phyloP scores from a whole-genome alignment of 1,140 invertebrate genomes.

The Anagrus nilaparvatae region DNA sequence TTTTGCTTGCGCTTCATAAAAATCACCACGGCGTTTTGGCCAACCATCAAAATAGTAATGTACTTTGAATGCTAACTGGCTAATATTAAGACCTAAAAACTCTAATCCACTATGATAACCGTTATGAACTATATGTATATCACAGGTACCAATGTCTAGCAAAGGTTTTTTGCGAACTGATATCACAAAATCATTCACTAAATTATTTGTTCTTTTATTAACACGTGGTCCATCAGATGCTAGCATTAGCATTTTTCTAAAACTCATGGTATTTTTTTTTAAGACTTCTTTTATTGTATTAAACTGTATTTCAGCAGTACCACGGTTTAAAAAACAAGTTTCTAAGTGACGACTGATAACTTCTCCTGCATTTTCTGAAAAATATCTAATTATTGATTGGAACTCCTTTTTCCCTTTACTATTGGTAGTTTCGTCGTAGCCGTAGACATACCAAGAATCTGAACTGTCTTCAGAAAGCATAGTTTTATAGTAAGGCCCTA shows the following conservation, averaged over 20 bases:
- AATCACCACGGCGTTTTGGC: not conserved
- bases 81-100: conserved; percentile 2
- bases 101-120: not conserved
- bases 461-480: conserved; percentile 12
- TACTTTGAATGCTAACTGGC: not conserved
- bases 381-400: conserved; percentile 15
- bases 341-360: conserved; percentile 16
- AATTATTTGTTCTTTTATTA: conserved; percentile 18
- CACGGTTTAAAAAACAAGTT: conserved; percentile 19
- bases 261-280: conserved; percentile 9
- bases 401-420: conserved; percentile 15
- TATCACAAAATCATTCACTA: conserved; percentile 7
- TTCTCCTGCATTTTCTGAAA: conserved; percentile 15
- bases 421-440: conserved; percentile 22
- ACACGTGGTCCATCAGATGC: conserved; percentile 21
- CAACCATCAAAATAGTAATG: not conserved
- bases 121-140: conserved; percentile 9
- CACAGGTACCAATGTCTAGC: conserved; percentile 8
- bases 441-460: conserved; percentile 11
- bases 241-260: conserved; percentile 16
- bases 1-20: not conserved
- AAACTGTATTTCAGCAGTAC: conserved; percentile 10
- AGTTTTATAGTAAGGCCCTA: conserved; percentile 19
- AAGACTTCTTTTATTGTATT: conserved; percentile 12
- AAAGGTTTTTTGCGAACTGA: not conserved